Base-by-base conservation (phyloP, 2,888 invertebrate species). In the Agapetus fuscipes region DNA sequence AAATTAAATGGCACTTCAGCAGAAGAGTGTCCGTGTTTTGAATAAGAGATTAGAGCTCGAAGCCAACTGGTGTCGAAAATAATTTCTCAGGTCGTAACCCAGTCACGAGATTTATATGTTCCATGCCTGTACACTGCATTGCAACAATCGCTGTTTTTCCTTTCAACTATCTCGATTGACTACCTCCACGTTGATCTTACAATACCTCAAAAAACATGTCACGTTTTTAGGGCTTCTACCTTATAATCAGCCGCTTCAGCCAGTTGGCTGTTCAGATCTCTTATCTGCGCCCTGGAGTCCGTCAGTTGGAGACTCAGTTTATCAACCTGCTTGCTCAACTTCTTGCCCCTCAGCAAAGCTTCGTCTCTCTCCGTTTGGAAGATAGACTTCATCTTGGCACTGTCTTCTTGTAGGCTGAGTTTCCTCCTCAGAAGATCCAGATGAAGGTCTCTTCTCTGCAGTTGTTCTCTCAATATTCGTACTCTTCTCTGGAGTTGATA, bases 371-470 rank as follows among this genome's bases (percentile, higher is more conserved):
- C 82, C 1, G 75, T 77, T 53, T 76, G 76, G 14, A 70, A 52
- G 2, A 70, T 66, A 2, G 68, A 40, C 24, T 45, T 49, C 46
- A 48, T 41, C 37, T 49, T 46, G 14, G 76, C 70, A 38, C 74
- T 78, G 50, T 85, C 83, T 58, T 89, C 90, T 59, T 89, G 83
- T 10, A 89, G 72, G 41, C 82, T 81, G 36, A 94, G 66, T 61
- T 95, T 95, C 50, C 91, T 80, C 29, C 91, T 72, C 32, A 94
- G 66, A 42, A 94, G 71, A 61, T 95, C 94, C 55, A 94, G 66
- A 58, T 95, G 94, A 27, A 94, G 71, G 57, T 95, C 95, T 53
- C 91, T 82, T 40, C 91, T 78, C 56, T 93, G 91, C 17, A 94
- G 70, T 59, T 95, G 93, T 57, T 94, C 94, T 34, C 91, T 74